Evolutionary conservation across 2,797 vertebrate species (phyloP), one percentile per base, ranked within the genome.

Genomic region (Yasuhikotakia modesta): DNA sequence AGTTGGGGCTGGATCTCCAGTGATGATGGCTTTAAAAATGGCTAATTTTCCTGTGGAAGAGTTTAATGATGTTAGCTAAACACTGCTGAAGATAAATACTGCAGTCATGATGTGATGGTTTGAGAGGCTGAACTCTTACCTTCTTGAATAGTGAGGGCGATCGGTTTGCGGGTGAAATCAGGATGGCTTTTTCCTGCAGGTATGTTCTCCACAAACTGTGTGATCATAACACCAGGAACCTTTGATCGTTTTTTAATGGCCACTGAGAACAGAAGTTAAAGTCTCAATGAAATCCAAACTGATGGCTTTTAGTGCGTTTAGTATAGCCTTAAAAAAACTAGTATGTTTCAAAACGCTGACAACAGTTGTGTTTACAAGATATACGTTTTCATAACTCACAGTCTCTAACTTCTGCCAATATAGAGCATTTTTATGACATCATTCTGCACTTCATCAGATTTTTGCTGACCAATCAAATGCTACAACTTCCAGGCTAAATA

Each of bases 121-220:
- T 1, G 27, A 39, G 35, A 24, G 14, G n/a, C 52, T 8, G 8
- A 4, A 63, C 50, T 68, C 3, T n/a, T 81, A 96, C 96, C 96
- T 90, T 97, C 96, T 79, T 94, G 94, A 85, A 97, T 82, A 0
- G 94, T 96, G 77, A 95, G 70, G 67, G 90, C 89, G 16, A 97
- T 85, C 6, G 96, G 96, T 88, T 95, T 97, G 71, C 86, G 87
- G 68, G 91, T 91, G 71, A 98, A 96, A 85, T 95, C 94, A 1
- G 96, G 95, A 0, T 85, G 88, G 35, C 80, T 92, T 88, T 89
- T 94, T 52, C 93, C 95, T 66, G 88, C 13, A 0, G 95, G 95
- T 73, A 96, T 43, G 60, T 93, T 79, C 12, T 95, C 91, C 74
- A 94, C 92, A 87, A 88, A 94, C 72, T 95, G 94, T 27, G 88